Evolutionary conservation across 2,113 vertebrate genomes (phyloP).

Genomic region (Siniperca knerii): DNA sequence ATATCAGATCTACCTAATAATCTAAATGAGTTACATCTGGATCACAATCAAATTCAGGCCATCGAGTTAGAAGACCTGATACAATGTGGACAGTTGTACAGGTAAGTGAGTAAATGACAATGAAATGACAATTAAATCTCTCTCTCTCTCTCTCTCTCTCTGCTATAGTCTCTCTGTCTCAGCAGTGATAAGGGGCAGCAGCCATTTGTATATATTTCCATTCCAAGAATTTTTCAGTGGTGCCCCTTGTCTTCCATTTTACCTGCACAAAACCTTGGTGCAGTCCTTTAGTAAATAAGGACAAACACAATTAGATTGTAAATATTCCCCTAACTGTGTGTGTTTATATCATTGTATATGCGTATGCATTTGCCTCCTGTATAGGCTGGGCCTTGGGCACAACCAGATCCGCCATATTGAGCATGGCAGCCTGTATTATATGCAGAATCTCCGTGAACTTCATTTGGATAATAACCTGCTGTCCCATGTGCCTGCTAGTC

Average conservation of each 20-base stretch:
- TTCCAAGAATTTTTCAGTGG: no score
- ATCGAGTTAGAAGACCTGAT: neutral
- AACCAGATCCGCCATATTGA: constrained; percentile 1
- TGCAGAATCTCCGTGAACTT: neutral
- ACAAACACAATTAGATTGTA: neutral
- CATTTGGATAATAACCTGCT: constrained; percentile 9
- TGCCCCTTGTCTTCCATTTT: neutral
- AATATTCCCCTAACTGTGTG: neutral
- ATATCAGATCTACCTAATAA: neutral
- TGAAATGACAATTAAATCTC: no score
- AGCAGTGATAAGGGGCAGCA: no score
- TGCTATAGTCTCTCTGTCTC: no score
- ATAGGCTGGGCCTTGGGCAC: neutral
- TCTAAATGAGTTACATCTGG: constrained; percentile 1
- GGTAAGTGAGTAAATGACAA: neutral
- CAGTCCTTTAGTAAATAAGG: neutral
- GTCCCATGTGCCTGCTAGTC: neutral
- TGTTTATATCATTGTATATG: neutral
- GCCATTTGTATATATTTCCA: no score
- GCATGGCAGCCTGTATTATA: constrained; percentile 10
- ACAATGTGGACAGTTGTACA: neutral
- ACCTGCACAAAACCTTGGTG: no score
- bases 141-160: no score
- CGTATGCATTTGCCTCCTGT: neutral
- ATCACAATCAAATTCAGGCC: neutral